Percentiles rank a stretch among this genome's conserved stretches.
phyloP scores from a whole-genome alignment of 2,113 vertebrate species.

The Nothobranchius kuhntae region DNA sequence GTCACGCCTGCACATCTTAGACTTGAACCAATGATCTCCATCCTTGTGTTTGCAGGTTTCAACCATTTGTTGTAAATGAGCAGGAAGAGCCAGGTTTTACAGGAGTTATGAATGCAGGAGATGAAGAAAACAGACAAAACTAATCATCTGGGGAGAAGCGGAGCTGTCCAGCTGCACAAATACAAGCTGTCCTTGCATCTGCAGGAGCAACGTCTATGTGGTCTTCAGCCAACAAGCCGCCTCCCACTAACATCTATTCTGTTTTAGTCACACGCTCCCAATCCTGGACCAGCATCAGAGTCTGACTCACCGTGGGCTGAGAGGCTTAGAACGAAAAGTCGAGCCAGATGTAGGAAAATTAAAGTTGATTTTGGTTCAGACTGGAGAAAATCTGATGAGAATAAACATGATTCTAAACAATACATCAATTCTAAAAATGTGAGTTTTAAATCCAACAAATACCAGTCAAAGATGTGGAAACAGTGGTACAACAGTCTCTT shows the following conservation, averaged over 20 bases:
- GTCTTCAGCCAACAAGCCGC: conserved; percentile 1
- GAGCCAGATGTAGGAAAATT: not conserved
- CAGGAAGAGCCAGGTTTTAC: conserved; percentile 9
- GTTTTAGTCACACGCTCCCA: not conserved
- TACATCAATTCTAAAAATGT: too few species aligned
- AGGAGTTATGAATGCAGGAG: not conserved
- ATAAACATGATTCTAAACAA: too few species aligned
- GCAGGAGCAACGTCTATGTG: conserved; percentile 27
- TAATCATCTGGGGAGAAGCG: too few species aligned
- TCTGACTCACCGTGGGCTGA: too few species aligned
- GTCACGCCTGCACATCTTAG: conserved; percentile 9
- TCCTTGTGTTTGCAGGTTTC: not conserved
- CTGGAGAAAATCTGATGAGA: not conserved
- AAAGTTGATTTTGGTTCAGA: not conserved
- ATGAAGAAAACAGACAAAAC: conserved; percentile 7
- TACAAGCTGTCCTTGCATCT: conserved; percentile 40
- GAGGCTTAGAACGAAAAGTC: too few species aligned
- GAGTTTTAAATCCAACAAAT: too few species aligned
- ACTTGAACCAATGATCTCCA: not conserved
- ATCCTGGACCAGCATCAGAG: too few species aligned
- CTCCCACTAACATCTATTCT: not conserved
- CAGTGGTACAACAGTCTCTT: too few species aligned
- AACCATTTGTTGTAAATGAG: not conserved
- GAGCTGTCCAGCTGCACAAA: too few species aligned
- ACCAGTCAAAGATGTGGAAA: too few species aligned